phyloP scores from a whole-genome alignment of 2,888 invertebrate species.

The Gari tellinella region DNA sequence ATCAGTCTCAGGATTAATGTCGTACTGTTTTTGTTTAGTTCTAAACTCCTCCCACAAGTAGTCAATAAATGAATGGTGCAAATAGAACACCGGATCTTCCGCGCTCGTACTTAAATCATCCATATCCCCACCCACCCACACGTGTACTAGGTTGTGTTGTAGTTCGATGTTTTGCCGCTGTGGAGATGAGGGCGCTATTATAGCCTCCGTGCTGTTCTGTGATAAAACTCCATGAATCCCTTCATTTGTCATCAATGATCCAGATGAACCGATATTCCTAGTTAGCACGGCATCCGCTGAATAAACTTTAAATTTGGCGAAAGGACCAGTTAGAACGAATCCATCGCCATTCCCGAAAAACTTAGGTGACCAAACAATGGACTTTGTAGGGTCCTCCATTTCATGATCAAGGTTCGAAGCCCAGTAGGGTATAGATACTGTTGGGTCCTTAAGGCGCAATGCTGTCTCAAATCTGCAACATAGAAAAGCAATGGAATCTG shows the following conservation, averaged over 20 bases:
- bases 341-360: slow-evolving; percentile 65
- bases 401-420: slow-evolving; percentile 61
- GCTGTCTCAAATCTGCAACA: slow-evolving; percentile 63
- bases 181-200: slow-evolving; percentile 47
- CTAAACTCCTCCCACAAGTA: slow-evolving; percentile 63
- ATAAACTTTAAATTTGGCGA: slow-evolving; percentile 49
- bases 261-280: slow-evolving; percentile 54
- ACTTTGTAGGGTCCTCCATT: slow-evolving; percentile 61
- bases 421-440: slow-evolving; percentile 63
- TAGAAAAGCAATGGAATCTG: too few relatives aligned
- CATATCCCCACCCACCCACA: slow-evolving; percentile 65
- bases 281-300: slow-evolving; percentile 45
- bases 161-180: slow-evolving; percentile 53
- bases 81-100: slow-evolving; percentile 62
- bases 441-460: slow-evolving; percentile 52
- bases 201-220: slow-evolving; percentile 49
- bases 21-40: slow-evolving; percentile 45
- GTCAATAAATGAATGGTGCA: slow-evolving; percentile 63
- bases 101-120: slow-evolving; percentile 58
- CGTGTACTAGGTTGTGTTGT: slow-evolving; percentile 57
- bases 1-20: slow-evolving; percentile 52
- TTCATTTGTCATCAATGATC: slow-evolving; percentile 51
- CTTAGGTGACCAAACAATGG: slow-evolving; percentile 56
- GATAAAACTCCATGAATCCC: slow-evolving; percentile 54
- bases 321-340: slow-evolving; percentile 60